These are phyloP conservation scores for Leptatherina wallacei DNA, from an alignment of 2,797 vertebrate species.

Conservation along the genomic window DNA sequence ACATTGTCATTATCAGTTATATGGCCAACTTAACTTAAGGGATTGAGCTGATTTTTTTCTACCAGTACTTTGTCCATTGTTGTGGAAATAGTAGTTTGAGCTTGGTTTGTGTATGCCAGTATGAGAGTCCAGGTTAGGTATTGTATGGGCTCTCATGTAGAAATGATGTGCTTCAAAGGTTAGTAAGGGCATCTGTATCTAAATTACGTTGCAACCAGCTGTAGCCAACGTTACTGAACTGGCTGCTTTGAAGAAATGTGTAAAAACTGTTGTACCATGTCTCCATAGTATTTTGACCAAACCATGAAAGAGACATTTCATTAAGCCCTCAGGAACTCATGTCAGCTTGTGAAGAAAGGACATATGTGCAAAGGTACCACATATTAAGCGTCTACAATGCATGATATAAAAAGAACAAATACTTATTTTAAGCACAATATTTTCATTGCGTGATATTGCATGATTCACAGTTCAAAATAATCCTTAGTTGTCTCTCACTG, in stretches of 20 bases:
- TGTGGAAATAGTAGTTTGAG: background rate
- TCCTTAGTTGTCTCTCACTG: slow-evolving; percentile 29
- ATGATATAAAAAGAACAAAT: slow-evolving; percentile 33
- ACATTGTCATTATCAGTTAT: background rate
- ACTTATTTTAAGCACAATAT: slow-evolving; percentile 14
- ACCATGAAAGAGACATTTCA: background rate
- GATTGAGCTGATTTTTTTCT: background rate
- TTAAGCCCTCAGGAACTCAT: background rate
- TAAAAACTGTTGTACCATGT: background rate
- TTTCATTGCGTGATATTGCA: slow-evolving; percentile 25
- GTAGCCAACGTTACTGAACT: background rate
- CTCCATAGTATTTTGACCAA: background rate
- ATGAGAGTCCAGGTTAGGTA: background rate
- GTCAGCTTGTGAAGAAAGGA: slow-evolving; percentile 9
- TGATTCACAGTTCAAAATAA: slow-evolving; percentile 26
- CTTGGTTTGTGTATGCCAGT: background rate
- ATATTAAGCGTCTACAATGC: slow-evolving; percentile 35
- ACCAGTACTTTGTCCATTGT: background rate
- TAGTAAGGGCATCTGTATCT: background rate
- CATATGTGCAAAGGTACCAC: slow-evolving; percentile 11
- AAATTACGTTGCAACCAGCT: background rate
- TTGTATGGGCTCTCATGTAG: background rate
- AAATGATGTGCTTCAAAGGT: background rate
- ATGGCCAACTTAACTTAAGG: background rate
- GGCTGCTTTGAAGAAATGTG: background rate